Conservation (phyloP, 2,113 vertebrate genomes). For the Ageneiosus marmoratus region DNA sequence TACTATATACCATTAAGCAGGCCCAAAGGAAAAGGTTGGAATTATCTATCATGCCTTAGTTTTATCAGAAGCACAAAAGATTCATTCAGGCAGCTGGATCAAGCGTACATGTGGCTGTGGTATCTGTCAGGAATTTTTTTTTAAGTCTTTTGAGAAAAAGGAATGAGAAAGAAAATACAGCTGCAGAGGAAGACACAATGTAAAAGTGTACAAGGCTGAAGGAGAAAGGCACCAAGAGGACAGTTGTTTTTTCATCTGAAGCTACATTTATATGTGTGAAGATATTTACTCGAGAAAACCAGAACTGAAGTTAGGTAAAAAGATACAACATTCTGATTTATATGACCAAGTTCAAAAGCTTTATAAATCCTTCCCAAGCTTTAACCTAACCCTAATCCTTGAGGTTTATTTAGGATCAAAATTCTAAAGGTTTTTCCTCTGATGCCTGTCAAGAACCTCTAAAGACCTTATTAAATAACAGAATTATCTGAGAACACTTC, state of each 20-base stretch:
- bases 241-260: not conserved
- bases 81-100: conserved; percentile 13
- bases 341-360: too few relatives aligned
- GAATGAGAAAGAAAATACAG: not conserved
- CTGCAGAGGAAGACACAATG: not conserved
- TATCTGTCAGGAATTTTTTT: not conserved
- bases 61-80: conserved; percentile 38
- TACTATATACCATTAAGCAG: not conserved
- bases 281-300: not conserved
- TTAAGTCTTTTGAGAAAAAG: conserved; percentile 20
- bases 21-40: conserved; percentile 9
- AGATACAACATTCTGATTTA: not conserved
- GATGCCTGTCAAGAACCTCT: not conserved
- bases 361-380: not conserved
- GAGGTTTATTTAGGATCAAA: not conserved
- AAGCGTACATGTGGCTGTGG: conserved; percentile 10
- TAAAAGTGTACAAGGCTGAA: not conserved
- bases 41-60: conserved; percentile 32
- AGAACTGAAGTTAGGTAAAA: not conserved
- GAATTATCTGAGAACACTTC: not conserved
- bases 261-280: not conserved
- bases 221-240: not conserved
- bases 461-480: not conserved
- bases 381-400: too few relatives aligned
- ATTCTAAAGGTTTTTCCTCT: not conserved